phyloP scores from a whole-genome alignment of 2,888 invertebrate species.

The Neria commutata region DNA sequence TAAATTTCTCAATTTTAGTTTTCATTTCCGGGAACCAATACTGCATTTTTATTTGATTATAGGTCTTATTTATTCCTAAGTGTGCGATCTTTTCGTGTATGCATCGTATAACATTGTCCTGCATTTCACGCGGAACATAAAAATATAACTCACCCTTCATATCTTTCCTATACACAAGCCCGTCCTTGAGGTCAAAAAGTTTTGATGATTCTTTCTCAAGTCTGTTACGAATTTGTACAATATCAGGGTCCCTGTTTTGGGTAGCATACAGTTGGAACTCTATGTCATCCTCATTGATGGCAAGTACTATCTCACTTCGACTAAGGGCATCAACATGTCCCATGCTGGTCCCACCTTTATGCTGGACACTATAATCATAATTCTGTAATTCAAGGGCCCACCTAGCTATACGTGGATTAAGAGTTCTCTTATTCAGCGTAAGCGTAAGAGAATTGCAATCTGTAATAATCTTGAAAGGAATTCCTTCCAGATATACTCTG shows the following conservation, averaged over 20 bases:
- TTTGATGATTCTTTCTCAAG: background rate
- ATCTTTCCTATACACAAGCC: background rate
- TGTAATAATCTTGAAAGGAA: slow-evolving; percentile 39
- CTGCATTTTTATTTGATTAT: background rate
- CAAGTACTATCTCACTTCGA: slow-evolving; percentile 8
- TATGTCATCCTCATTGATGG: background rate
- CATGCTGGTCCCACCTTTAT: slow-evolving; percentile 36
- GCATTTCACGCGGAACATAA: slow-evolving; percentile 10
- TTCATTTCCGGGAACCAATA: slow-evolving; percentile 27
- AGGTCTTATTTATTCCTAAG: background rate
- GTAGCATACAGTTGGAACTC: background rate
- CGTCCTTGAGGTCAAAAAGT: background rate
- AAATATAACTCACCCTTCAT: background rate
- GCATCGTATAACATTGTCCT: background rate
- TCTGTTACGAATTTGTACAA: background rate
- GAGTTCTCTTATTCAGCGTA: slow-evolving; percentile 31
- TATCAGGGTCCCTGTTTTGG: background rate
- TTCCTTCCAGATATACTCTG: slow-evolving; percentile 37
- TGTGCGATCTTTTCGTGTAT: slow-evolving; percentile 5
- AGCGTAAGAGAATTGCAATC: slow-evolving; percentile 39
- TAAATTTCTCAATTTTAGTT: slow-evolving; percentile 9
- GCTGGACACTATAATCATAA: slow-evolving; percentile 33
- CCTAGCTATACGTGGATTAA: slow-evolving; percentile 33
- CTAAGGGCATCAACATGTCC: slow-evolving; percentile 47
- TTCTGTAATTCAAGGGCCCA: slow-evolving; percentile 33